phyloP scores from a whole-genome alignment of 2,797 vertebrate genomes.

The Anguilla pacifica region DNA sequence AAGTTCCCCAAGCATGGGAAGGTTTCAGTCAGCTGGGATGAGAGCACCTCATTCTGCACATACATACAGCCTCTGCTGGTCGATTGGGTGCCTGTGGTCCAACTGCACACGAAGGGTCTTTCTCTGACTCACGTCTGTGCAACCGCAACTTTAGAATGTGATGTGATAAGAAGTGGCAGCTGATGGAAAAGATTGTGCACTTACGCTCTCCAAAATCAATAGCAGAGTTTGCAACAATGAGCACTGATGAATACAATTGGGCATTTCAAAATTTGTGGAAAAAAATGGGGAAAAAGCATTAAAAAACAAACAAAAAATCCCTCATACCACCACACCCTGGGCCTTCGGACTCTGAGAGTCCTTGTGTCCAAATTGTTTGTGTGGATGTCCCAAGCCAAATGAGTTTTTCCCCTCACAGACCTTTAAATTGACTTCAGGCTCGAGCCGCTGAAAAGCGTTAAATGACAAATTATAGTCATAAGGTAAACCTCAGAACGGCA shows the following conservation, averaged over 20 bases:
- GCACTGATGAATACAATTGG: background rate
- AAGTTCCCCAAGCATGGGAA: background rate
- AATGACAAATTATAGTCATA: background rate
- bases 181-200: background rate
- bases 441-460: background rate
- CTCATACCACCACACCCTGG: background rate
- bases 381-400: background rate
- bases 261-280: background rate
- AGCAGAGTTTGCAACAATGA: background rate
- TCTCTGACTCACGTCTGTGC: background rate
- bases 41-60: background rate
- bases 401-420: background rate
- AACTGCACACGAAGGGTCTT: too few relatives aligned
- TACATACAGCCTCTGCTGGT: background rate
- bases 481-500: background rate
- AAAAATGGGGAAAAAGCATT: too few relatives aligned
- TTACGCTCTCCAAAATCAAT: background rate
- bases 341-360: background rate
- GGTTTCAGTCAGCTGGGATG: background rate
- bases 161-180: background rate
- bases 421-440: background rate
- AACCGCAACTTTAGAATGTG: background rate
- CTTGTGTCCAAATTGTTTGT: background rate
- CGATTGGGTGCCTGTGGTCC: too few relatives aligned
- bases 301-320: too few relatives aligned